Evolutionary conservation across 2,888 invertebrate genomes (phyloP).

Genomic region (Leistus spinibarbis): DNA sequence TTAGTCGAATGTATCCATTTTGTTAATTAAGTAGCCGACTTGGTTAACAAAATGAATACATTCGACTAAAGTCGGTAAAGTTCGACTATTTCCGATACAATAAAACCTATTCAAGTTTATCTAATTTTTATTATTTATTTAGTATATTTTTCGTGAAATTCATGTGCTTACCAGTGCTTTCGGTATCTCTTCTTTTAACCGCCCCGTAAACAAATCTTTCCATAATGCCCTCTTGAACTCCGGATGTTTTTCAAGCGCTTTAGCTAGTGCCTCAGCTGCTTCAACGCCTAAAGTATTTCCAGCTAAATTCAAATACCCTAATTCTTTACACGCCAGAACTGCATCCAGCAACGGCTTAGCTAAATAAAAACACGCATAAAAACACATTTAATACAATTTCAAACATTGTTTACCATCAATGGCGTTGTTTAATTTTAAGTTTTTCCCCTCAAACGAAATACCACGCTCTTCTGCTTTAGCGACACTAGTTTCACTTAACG

Average conservation of each 20-base stretch:
- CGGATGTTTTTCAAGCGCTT: conserved; percentile 77
- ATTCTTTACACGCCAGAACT: conserved; percentile 70
- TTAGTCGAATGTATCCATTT: too few relatives aligned
- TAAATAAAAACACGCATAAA: conserved; percentile 50
- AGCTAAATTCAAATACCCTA: conserved; percentile 81
- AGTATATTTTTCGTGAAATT: background rate
- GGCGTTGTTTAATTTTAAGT: conserved; percentile 76
- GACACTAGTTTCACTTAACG: conserved; percentile 58
- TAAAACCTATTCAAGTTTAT: background rate
- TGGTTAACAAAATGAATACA: background rate
- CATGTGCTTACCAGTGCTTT: conserved; percentile 72
- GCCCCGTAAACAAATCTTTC: conserved; percentile 97
- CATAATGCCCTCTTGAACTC: conserved; percentile 84
- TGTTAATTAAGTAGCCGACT: too few relatives aligned
- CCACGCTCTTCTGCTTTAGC: conserved; percentile 58
- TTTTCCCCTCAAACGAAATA: conserved; percentile 81
- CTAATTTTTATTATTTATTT: background rate
- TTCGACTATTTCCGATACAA: background rate
- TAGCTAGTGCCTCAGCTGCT: conserved; percentile 84
- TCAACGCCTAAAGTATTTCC: conserved; percentile 93
- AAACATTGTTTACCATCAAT: conserved; percentile 71
- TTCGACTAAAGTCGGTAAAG: background rate
- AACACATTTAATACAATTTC: background rate
- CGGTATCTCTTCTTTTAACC: conserved; percentile 95
- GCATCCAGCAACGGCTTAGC: conserved; percentile 77